Base-by-base conservation (phyloP, 2,888 invertebrate species). In the Bombylius major region DNA sequence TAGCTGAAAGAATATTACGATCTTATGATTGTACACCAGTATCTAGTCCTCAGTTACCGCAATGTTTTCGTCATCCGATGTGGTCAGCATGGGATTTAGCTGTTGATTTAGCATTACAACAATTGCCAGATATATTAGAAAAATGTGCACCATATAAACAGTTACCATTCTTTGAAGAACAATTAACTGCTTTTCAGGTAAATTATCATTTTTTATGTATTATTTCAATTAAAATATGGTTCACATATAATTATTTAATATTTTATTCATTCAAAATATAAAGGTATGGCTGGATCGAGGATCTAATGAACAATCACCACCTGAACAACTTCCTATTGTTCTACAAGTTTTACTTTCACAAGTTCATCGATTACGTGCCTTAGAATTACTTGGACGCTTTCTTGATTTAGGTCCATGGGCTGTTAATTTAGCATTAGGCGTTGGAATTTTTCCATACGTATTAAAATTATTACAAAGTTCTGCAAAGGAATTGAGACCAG, bases 1-100 rank as follows among this genome's bases (percentile, higher is more conserved):
- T 99, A 56, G 98, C 99, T 0, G 97, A 99, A 70, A 79, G 98
- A 63, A 93, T 99, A 62, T 86, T 98, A 80, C 81, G 93, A 54
- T 93, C 92, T 34, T 96, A 96, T 76, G 96, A 97, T 76, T 99
- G 98, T 75, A 90, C 89, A 55, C 98, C 98, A n/a, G 87, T 96
- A 50, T 95, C 94, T 50, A 82, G 82, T 65, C 99, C 99, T 1
- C 82, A 85, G 61, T 78, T 99, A 66, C 98, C 98, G 32, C 83
- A 92, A 32, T 95, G 96, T 56, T 89, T 87, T 61, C 78, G 87
- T 67, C 92, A 92, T 75, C 86, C 88, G 56, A 90, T 93, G 87
- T 92, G 96, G 96, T 85, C 88, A 69, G 93, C 98, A 3, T 99
- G 99, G 99, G 99, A 99, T 75, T 81, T 95, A 66, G 92, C 96